Conservation (phyloP, 2,888 invertebrate genomes). For the Oegoconia quadripuncta region DNA sequence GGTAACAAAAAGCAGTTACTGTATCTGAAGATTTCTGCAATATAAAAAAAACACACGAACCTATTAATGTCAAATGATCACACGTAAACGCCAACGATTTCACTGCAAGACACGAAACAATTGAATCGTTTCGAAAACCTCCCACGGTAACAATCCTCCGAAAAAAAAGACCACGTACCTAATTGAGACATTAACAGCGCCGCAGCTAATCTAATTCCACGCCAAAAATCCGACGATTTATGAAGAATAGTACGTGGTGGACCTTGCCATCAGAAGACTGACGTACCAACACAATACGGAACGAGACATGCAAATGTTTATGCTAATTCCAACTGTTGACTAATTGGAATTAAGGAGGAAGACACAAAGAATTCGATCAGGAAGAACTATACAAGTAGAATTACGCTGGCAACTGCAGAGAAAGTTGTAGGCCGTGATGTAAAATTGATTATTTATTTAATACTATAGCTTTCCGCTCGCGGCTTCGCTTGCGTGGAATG, state of each 20-base stretch:
- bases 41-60: too few relatives aligned
- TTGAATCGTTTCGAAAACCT: too few relatives aligned
- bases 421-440: not conserved
- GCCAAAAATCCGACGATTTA: not conserved
- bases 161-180: not conserved
- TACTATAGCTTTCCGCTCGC: too few relatives aligned
- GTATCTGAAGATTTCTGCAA: too few relatives aligned
- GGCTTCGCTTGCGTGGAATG: too few relatives aligned
- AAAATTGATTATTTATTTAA: not conserved
- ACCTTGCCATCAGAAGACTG: slow-evolving; percentile 39
- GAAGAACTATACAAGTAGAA: not conserved
- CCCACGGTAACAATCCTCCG: not conserved
- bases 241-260: slow-evolving; percentile 2
- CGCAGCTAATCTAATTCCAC: slow-evolving; percentile 5
- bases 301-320: slow-evolving; percentile 38
- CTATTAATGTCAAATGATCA: not conserved
- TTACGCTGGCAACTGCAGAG: not conserved
- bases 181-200: slow-evolving; percentile 6
- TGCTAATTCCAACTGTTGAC: slow-evolving; percentile 27
- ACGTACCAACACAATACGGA: slow-evolving; percentile 40
- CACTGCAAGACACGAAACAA: not conserved
- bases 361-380: slow-evolving; percentile 20
- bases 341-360: slow-evolving; percentile 26
- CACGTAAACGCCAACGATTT: too few relatives aligned
- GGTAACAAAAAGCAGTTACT: too few relatives aligned